Percentiles rank a stretch among this genome's conserved stretches.
phyloP scores from a whole-genome alignment of 1,140 invertebrate species.

The Hylaeus volcanicus region DNA sequence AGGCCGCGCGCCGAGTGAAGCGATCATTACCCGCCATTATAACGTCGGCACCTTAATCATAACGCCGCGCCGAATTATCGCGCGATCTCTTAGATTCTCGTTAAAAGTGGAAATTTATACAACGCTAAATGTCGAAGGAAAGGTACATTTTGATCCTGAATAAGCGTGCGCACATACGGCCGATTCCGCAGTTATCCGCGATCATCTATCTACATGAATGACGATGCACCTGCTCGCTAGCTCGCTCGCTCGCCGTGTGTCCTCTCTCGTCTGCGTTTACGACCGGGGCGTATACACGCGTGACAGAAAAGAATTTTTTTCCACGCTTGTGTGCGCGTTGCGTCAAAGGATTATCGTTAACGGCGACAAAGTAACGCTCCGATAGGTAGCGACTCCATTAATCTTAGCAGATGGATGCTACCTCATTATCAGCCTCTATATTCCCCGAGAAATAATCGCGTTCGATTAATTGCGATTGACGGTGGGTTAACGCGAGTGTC shows the following conservation, averaged over 20 bases:
- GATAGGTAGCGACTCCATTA: constrained; percentile 20
- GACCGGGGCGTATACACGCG: constrained; percentile 25
- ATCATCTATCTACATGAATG: constrained; percentile 66
- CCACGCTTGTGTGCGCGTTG: background rate
- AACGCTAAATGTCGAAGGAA: constrained; percentile 56
- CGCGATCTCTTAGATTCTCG: constrained; percentile 51
- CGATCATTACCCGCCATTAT: constrained; percentile 62
- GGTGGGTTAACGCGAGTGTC: too few species aligned
- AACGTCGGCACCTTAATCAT: constrained; percentile 64
- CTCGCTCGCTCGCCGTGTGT: constrained; percentile 6
- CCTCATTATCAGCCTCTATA: constrained; percentile 17
- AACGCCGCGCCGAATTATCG: constrained; percentile 56
- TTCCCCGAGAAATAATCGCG: constrained; percentile 2
- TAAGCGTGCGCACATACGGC: constrained; percentile 29
- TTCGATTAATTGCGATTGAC: constrained; percentile 23
- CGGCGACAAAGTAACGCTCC: constrained; percentile 36
- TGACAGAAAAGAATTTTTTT: constrained; percentile 47
- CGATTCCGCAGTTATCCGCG: constrained; percentile 61
- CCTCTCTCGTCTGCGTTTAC: constrained; percentile 20
- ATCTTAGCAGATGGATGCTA: constrained; percentile 25
- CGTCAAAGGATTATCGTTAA: constrained; percentile 42
- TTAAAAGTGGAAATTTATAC: constrained; percentile 62
- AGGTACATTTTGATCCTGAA: constrained; percentile 18
- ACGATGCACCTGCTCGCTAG: constrained; percentile 58
- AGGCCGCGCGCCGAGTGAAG: background rate